Percentiles rank a stretch among this genome's conserved stretches.
Conservation (phyloP, 2,113 vertebrate species). For the Istiophorus platypterus region DNA sequence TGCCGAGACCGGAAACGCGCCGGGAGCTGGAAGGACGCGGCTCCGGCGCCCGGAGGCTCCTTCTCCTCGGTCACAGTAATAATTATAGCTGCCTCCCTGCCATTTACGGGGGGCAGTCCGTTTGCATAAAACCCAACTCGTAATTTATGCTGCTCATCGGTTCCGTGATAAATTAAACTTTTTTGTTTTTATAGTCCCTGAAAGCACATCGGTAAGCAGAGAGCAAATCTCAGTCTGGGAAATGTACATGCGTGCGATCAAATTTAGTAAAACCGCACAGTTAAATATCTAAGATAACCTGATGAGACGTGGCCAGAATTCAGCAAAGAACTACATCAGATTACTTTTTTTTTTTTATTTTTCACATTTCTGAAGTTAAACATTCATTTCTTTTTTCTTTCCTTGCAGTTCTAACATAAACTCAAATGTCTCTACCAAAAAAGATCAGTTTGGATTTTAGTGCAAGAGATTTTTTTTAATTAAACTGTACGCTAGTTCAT, state of each 20-base stretch:
- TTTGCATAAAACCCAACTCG: not conserved
- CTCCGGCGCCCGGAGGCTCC: too few relatives aligned
- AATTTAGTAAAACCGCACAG: not conserved
- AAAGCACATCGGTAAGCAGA: too few relatives aligned
- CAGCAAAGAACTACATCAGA: not conserved
- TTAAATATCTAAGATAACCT: not conserved
- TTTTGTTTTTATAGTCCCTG: too few relatives aligned
- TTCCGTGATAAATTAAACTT: not conserved
- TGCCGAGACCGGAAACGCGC: constrained; percentile 90
- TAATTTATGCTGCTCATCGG: not conserved
- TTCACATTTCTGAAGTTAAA: not conserved
- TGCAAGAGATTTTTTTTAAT: not conserved
- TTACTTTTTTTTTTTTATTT: not conserved
- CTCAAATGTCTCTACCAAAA: not conserved
- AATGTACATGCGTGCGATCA: not conserved
- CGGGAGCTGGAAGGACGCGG: constrained; percentile 85
- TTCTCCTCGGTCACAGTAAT: too few relatives aligned
- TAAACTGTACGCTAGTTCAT: not conserved
- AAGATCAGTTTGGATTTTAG: constrained; percentile 2
- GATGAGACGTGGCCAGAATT: not conserved
- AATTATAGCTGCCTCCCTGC: too few relatives aligned
- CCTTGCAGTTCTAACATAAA: not conserved
- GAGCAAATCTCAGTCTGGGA: too few relatives aligned
- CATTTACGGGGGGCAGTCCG: too few relatives aligned
- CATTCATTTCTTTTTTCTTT: not conserved